phyloP scores from a whole-genome alignment of 2,113 vertebrate genomes.

The Nanorana parkeri region DNA sequence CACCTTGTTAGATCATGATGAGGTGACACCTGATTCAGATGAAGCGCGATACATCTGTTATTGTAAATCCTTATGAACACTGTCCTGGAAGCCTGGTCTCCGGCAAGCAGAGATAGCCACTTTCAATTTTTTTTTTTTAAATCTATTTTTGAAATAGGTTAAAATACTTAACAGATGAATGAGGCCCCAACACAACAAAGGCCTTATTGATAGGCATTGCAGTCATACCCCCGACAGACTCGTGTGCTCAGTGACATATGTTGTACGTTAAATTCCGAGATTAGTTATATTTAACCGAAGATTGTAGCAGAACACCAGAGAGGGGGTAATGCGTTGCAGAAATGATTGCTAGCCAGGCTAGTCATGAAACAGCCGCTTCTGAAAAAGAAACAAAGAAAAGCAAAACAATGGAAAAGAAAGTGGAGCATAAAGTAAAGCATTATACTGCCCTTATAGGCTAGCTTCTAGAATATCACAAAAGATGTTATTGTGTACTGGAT shows the following conservation, averaged over 20 bases:
- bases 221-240: conserved; percentile 47
- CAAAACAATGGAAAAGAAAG: background rate
- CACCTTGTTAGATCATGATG: conserved; percentile 35
- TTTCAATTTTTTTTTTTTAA: conserved; percentile 38
- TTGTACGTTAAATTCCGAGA: conserved; percentile 30
- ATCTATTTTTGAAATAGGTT: conserved; percentile 48
- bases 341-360: background rate
- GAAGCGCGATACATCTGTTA: conserved; percentile 49
- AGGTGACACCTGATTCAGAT: conserved; percentile 43
- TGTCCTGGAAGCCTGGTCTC: conserved; percentile 1
- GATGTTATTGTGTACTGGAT: no score
- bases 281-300: conserved; percentile 16
- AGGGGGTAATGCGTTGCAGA: background rate
- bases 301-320: background rate
- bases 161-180: conserved; percentile 47
- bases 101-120: conserved; percentile 21
- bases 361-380: background rate
- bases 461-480: no score
- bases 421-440: background rate
- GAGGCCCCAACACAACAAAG: conserved; percentile 43
- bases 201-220: conserved; percentile 30
- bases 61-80: conserved; percentile 31
- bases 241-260: conserved; percentile 41
- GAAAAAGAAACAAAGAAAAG: background rate
- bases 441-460: background rate